Percentiles rank a stretch among this genome's conserved stretches.
Conservation (phyloP, 2,888 invertebrate genomes). For the Oscheius onirici region DNA sequence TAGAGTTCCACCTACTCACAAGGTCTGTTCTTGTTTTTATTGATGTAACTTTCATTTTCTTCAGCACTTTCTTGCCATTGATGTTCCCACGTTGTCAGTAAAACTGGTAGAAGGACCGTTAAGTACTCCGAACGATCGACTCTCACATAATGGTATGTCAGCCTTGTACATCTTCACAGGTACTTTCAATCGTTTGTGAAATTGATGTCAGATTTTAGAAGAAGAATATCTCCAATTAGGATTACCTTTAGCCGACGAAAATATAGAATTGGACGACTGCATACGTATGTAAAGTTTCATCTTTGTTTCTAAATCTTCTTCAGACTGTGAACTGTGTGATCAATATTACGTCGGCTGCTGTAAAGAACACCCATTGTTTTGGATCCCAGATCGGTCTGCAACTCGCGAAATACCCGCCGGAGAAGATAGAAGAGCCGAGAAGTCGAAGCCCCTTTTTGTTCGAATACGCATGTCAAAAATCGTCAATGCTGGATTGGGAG, state of each 20-base stretch:
- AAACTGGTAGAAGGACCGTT: background rate
- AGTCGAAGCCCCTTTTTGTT: slow-evolving; percentile 53
- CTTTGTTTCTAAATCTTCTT: slow-evolving; percentile 18
- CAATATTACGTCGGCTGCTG: slow-evolving; percentile 50
- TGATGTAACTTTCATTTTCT: background rate
- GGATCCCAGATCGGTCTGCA: slow-evolving; percentile 32
- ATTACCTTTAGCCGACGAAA: slow-evolving; percentile 13
- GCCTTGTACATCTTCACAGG: slow-evolving; percentile 13
- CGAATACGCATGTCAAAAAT: slow-evolving; percentile 51
- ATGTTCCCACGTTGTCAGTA: background rate
- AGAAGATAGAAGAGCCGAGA: slow-evolving; percentile 35
- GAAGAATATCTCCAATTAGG: slow-evolving; percentile 11
- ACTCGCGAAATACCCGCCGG: slow-evolving; percentile 23
- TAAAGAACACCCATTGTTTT: slow-evolving; percentile 52
- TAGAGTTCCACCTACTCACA: background rate
- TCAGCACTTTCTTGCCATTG: slow-evolving; percentile 26
- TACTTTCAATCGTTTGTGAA: background rate
- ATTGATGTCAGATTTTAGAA: background rate
- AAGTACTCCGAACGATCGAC: background rate
- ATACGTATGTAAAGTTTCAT: slow-evolving; percentile 32
- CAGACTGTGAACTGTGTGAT: slow-evolving; percentile 52
- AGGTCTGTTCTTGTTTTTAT: background rate
- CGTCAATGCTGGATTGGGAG: slow-evolving; percentile 58
- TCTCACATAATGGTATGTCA: background rate
- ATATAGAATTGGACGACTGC: slow-evolving; percentile 27